These are phyloP conservation scores for Tetragnatha montana DNA, from an alignment of 2,888 invertebrate species.

Conservation along the genomic window DNA sequence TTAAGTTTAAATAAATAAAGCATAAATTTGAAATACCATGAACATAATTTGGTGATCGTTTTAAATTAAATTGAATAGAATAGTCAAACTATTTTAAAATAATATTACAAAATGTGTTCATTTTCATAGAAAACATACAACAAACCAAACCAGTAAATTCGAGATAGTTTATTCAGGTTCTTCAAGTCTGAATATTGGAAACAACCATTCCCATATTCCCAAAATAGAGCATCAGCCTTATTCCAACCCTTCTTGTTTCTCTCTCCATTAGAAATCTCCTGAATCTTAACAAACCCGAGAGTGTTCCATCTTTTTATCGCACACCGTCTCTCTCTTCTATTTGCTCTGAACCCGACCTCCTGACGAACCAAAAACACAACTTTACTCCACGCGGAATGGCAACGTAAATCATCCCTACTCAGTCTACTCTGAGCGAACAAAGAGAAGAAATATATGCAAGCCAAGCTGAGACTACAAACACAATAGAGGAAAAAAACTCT, in stretches of 20 bases:
- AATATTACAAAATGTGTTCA: too few species aligned
- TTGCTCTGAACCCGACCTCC: background rate
- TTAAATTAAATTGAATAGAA: too few species aligned
- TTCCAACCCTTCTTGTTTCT: background rate
- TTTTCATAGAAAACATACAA: too few species aligned
- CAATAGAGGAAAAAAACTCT: conserved; percentile 18
- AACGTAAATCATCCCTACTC: conserved; percentile 68
- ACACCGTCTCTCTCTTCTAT: background rate
- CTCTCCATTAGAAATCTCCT: background rate
- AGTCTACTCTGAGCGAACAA: conserved; percentile 66
- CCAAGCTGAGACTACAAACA: conserved; percentile 3
- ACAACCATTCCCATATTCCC: too few species aligned
- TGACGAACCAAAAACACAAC: conserved; percentile 47
- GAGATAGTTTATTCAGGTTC: too few species aligned
- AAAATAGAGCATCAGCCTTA: too few species aligned
- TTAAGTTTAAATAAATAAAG: too few species aligned
- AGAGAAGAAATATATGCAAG: conserved; percentile 55
- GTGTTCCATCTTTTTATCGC: background rate
- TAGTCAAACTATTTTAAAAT: too few species aligned
- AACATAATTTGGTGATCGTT: too few species aligned
- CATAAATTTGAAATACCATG: too few species aligned
- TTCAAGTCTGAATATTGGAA: too few species aligned
- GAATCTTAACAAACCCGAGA: background rate
- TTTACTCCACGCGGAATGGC: conserved; percentile 69
- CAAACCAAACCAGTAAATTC: too few species aligned